phyloP scores from a whole-genome alignment of 2,797 vertebrate species.

The Paratrypauchen microcephalus region DNA sequence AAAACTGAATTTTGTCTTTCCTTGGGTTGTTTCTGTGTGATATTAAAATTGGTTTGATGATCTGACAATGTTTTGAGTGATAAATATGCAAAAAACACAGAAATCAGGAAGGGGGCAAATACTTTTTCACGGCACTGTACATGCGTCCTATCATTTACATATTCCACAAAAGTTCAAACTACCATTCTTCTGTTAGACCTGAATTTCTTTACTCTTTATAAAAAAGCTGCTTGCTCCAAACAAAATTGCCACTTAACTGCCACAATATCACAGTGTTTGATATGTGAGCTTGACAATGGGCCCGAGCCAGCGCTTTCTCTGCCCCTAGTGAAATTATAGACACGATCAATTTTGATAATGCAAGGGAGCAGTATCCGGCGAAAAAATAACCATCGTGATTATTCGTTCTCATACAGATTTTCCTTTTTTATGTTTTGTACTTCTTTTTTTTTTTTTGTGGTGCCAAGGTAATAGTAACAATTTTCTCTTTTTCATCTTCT shows the following conservation, averaged over 20 bases:
- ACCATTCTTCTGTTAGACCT: slow-evolving; percentile 1
- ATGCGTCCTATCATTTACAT: background rate
- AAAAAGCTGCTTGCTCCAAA: slow-evolving; percentile 26
- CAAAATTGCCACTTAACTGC: slow-evolving; percentile 62
- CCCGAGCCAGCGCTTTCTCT: slow-evolving; percentile 45
- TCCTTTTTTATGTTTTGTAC: slow-evolving; percentile 42
- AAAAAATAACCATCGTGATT: slow-evolving; percentile 72
- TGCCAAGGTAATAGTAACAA: slow-evolving; percentile 73
- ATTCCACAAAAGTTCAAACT: slow-evolving; percentile 9
- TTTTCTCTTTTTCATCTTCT: slow-evolving; percentile 72
- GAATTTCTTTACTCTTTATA: slow-evolving; percentile 29
- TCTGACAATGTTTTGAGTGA: too few species aligned
- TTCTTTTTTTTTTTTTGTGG: slow-evolving; percentile 57
- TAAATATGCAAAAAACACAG: too few species aligned
- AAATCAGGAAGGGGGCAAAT: too few species aligned
- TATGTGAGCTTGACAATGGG: slow-evolving; percentile 48
- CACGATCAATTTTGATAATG: slow-evolving; percentile 70
- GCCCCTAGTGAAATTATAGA: slow-evolving; percentile 57
- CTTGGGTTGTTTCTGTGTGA: too few species aligned
- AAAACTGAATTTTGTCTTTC: too few species aligned
- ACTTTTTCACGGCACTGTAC: too few species aligned
- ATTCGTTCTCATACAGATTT: slow-evolving; percentile 64
- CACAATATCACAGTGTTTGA: slow-evolving; percentile 59
- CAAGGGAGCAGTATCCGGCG: slow-evolving; percentile 53
- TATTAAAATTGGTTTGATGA: too few species aligned